Conservation (phyloP, 2,888 invertebrate species). For the Dynastes maya region DNA sequence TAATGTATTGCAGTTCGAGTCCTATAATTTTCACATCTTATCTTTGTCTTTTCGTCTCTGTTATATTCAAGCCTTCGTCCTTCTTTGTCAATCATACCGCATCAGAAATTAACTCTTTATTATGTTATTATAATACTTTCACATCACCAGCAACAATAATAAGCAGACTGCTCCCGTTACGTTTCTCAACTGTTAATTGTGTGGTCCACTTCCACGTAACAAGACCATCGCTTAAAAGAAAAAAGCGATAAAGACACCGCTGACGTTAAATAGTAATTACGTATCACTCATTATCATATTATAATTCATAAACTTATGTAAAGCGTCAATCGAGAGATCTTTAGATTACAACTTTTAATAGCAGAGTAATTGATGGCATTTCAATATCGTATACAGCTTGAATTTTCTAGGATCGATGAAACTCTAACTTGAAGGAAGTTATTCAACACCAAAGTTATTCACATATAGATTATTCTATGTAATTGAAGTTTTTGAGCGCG, state of each 20-base stretch:
- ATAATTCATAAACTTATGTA: slow-evolving; percentile 32
- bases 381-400: background rate
- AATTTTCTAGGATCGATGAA: background rate
- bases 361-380: background rate
- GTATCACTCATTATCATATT: slow-evolving; percentile 42
- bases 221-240: slow-evolving; percentile 32
- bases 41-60: slow-evolving; percentile 27
- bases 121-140: slow-evolving; percentile 48
- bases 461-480: too few species aligned
- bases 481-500: too few species aligned
- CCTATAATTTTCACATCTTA: slow-evolving; percentile 45
- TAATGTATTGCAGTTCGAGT: slow-evolving; percentile 34
- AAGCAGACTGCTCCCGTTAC: slow-evolving; percentile 46
- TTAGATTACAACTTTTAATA: slow-evolving; percentile 25
- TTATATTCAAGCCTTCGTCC: slow-evolving; percentile 26
- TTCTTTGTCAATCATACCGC: slow-evolving; percentile 41
- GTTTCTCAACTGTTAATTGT: slow-evolving; percentile 46
- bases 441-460: too few species aligned
- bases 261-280: slow-evolving; percentile 43
- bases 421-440: background rate
- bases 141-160: slow-evolving; percentile 46
- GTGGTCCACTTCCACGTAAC: slow-evolving; percentile 43
- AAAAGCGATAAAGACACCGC: slow-evolving; percentile 31
- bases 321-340: slow-evolving; percentile 15
- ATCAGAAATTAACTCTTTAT: slow-evolving; percentile 44